Evolutionary conservation across 2,888 invertebrate genomes (phyloP), one percentile per base, ranked within the genome.

Genomic region (Halictus quadricinctus): DNA sequence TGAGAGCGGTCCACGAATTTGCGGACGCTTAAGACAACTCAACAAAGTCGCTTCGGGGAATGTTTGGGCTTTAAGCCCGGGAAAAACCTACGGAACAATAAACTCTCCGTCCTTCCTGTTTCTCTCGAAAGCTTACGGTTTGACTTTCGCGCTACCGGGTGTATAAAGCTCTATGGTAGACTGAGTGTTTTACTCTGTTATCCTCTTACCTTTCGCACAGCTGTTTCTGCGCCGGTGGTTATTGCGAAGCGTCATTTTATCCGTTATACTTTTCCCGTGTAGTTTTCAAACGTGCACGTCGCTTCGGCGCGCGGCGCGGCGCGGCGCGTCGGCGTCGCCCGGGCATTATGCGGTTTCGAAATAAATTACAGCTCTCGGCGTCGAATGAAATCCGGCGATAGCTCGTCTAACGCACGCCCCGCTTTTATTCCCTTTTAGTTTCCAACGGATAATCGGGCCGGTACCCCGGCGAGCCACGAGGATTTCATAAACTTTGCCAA

Each of bases 121-220:
- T 79, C 80, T 80, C 81, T 83, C 83, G 82, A 88, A 88, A 88
- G 88, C 87, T 88, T 88, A 88, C 85, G 87, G 88, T 90, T 91
- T 89, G 87, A 88, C 85, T 88, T 88, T 83, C 87, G 70, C 81
- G 81, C 87, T 82, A 74, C 81, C 77, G 66, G 36, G 73, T 84
- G 80, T 85, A 88, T 83, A 87, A 87, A 82, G 75, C 88, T 79
- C 77, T 80, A 81, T 80, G 81, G 76, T 76, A 72, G 85, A 77
- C 86, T 89, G 90, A 91, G 91, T 90, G 88, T 91, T 91, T 91
- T 91, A 91, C 87, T 87, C 90, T 89, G 90, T 92, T 90, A 91
- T 91, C 89, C 90, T 89, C 89, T 91, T 90, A 91, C 86, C 85
- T 89, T n/a, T 86, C 86, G 72, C 86, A 81, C 86, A 83, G 83